Evolutionary conservation across 2,888 invertebrate genomes (phyloP).

Genomic region (Steinernema hermaphroditum): DNA sequence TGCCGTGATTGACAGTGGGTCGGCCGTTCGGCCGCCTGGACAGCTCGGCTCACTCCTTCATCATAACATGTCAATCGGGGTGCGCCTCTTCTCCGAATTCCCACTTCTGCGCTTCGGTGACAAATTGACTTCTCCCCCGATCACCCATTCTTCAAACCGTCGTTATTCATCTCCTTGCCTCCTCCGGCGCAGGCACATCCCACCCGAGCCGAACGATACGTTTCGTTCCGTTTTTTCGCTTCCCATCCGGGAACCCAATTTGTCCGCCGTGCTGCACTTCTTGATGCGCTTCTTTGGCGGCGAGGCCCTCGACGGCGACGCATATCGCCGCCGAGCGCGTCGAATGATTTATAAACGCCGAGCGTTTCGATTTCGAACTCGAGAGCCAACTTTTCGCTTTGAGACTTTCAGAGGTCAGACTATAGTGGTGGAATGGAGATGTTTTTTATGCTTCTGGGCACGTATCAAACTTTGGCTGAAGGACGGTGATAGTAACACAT

Average conservation of each 20-base stretch:
- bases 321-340: constrained; percentile 7
- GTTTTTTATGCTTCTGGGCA: too few species aligned
- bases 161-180: constrained; percentile 13
- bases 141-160: constrained; percentile 5
- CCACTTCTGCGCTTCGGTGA: neutral
- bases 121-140: constrained; percentile 16
- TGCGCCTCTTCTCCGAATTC: constrained; percentile 2
- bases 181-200: neutral
- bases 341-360: constrained; percentile 7
- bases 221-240: constrained; percentile 6
- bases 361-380: constrained; percentile 15
- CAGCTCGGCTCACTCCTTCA: constrained; percentile 20
- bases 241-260: neutral
- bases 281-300: constrained; percentile 17
- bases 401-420: too few species aligned
- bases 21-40: neutral
- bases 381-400: neutral
- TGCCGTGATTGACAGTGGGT: constrained; percentile 8
- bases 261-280: constrained; percentile 2
- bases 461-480: too few species aligned
- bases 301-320: neutral
- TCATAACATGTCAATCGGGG: constrained; percentile 14
- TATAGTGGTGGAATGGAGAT: too few species aligned
- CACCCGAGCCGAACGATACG: neutral
- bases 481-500: too few species aligned